Conservation (phyloP, 2,113 vertebrate genomes). For the Cygnus buccinator region DNA sequence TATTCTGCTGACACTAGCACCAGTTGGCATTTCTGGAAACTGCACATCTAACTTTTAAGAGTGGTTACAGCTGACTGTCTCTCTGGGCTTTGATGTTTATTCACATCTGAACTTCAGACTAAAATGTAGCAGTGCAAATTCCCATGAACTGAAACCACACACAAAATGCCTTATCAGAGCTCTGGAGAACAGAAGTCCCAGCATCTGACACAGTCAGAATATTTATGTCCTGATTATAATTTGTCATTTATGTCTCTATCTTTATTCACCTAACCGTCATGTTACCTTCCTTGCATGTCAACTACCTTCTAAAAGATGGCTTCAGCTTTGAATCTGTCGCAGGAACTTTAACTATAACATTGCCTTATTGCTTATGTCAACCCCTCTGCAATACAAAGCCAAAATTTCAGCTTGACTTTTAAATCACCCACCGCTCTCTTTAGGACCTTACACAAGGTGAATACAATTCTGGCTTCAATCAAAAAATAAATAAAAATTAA, state of each 20-base stretch:
- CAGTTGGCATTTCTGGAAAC: background rate
- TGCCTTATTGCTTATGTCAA: background rate
- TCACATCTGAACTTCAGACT: conserved; percentile 38
- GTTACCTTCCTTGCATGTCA: background rate
- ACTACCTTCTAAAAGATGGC: background rate
- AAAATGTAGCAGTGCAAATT: conserved; percentile 32
- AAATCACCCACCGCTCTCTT: background rate
- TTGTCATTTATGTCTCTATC: conserved; percentile 29
- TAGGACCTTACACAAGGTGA: background rate
- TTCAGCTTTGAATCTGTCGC: conserved; percentile 10
- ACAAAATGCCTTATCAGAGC: background rate
- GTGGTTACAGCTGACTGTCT: background rate
- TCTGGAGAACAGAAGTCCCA: conserved; percentile 14
- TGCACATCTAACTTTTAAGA: background rate
- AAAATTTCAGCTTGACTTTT: background rate
- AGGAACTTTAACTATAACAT: background rate
- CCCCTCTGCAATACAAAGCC: background rate
- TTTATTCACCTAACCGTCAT: background rate
- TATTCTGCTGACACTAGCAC: background rate
- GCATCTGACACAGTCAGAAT: background rate
- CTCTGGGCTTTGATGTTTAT: conserved; percentile 40
- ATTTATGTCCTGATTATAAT: conserved; percentile 30
- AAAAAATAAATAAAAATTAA: background rate
- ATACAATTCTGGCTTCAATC: background rate
- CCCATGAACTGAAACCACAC: background rate